A percentile compares a stretch with the other conserved stretches of the same genome.
Conservation (phyloP, 2,888 invertebrate genomes). For the Andrena praecox region DNA sequence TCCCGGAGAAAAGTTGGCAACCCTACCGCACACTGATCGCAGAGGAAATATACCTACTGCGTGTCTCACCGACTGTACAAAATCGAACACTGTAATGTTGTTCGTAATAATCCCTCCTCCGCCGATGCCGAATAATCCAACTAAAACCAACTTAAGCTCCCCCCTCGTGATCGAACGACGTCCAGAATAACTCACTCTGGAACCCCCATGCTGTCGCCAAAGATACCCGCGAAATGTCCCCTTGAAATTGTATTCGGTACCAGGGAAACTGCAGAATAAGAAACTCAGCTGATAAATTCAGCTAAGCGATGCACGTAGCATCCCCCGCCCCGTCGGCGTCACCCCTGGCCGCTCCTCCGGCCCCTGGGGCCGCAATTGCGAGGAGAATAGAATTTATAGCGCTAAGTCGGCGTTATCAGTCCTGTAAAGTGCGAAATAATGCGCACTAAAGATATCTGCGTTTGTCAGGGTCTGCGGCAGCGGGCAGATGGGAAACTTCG, state of each 20-base stretch:
- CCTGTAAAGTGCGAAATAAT: conserved; percentile 65
- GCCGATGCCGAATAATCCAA: neutral
- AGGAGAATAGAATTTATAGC: conserved; percentile 64
- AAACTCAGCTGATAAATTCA: conserved; percentile 50
- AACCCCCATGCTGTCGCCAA: neutral
- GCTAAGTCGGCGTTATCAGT: conserved; percentile 55
- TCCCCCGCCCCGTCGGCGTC: conserved; percentile 14
- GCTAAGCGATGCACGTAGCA: conserved; percentile 29
- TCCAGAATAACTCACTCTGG: neutral
- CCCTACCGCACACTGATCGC: too few species aligned
- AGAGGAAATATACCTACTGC: too few species aligned
- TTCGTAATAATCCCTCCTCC: neutral
- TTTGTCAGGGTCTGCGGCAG: conserved; percentile 48
- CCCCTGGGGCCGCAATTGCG: conserved; percentile 22
- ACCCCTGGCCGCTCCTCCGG: neutral
- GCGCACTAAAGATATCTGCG: conserved; percentile 63
- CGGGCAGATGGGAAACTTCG: conserved; percentile 51
- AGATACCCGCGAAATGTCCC: conserved; percentile 21
- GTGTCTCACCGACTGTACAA: too few species aligned
- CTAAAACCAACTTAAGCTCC: neutral
- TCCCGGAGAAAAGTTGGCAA: too few species aligned
- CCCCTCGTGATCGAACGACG: neutral
- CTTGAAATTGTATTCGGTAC: conserved; percentile 33
- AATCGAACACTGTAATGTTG: too few species aligned
- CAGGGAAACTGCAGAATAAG: conserved; percentile 41